Evolutionary conservation across 1,140 invertebrate genomes (phyloP).

Genomic region (Propsilocerus akamusi): DNA sequence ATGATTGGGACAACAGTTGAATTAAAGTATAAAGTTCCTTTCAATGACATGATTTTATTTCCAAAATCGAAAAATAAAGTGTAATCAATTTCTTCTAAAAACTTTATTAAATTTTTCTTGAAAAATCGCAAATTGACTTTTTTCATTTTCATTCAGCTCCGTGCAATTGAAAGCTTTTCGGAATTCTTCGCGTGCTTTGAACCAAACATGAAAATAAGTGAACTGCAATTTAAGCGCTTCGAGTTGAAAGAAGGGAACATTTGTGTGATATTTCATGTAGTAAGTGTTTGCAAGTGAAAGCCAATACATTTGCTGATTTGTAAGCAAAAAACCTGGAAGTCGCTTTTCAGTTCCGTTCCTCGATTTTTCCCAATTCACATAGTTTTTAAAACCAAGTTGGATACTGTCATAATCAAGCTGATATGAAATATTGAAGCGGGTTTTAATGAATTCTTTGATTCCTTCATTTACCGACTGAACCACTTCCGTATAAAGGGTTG

Average conservation of each 20-base stretch:
- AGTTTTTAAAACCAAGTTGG: background rate
- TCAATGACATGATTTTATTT: too few relatives aligned
- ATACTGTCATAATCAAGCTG: background rate
- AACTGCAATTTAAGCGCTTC: background rate
- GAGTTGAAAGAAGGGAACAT: background rate
- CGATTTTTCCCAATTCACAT: background rate
- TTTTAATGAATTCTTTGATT: background rate
- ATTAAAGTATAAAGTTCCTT: too few relatives aligned
- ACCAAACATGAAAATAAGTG: background rate
- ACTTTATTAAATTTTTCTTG: background rate
- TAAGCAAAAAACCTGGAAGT: background rate
- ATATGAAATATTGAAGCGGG: background rate
- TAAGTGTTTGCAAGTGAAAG: background rate
- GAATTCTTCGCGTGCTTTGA: background rate
- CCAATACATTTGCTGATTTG: background rate
- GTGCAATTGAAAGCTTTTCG: background rate
- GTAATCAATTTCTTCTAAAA: too few relatives aligned
- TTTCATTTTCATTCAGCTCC: background rate
- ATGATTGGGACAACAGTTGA: too few relatives aligned
- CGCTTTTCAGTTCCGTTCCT: background rate
- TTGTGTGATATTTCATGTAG: background rate
- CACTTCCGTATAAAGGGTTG: background rate
- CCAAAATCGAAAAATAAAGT: too few relatives aligned
- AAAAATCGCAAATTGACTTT: background rate
- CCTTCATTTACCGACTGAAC: background rate